Base-by-base conservation (phyloP, 64 coral and sea anemone species). In the Astreopora myriophthalma region DNA sequence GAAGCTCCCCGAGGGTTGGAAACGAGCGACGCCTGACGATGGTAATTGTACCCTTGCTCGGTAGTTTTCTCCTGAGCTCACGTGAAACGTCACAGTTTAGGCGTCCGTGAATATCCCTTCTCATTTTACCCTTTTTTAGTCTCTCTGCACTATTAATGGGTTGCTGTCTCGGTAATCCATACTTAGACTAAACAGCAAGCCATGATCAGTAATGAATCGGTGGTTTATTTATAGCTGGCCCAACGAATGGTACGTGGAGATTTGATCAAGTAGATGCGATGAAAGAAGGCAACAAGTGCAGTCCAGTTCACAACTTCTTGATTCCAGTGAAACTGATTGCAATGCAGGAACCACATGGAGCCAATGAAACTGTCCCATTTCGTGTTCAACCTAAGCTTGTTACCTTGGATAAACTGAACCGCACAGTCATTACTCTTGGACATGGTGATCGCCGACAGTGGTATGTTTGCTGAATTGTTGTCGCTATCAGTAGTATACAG, bases 311-410 rank as follows among this genome's bases (percentile, higher is more conserved):
- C n/a, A 72, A 86, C 80, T 95, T 86, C 39, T 69, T 79, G 14
- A 95, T 95, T 17, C 93, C 93, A 11, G 67, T 48, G 19, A 31
- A 71, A 86, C 88, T 95, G 2, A 16, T 87, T 40, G 33, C 86
- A 19, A 31, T 71, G 20, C 72, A 87, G 12, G 11, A 85, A 16
- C 93, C 93, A 29, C 19, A 17, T 28, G 93, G 84, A 33, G 93
- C 80, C 39, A 90, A 95, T 44, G 93, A 95, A 73, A 91, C 87
- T n/a, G 93, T 91, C 14, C 58, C 80, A 1, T 90, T 95, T 26
- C 70, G 61, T 3, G 29, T 71, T 8, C 93, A 90, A 65, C 93
- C 93, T 8, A 85, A 86, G 67, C 63, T 94, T 27, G 5, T 80
- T 33, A 66, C 89, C 33, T 33, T 94, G 26, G 75, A 94, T 66